Evolutionary conservation across 2,888 invertebrate species (phyloP), one percentile per base, ranked within the genome.

Genomic region (Neocrepidodera transversa): DNA sequence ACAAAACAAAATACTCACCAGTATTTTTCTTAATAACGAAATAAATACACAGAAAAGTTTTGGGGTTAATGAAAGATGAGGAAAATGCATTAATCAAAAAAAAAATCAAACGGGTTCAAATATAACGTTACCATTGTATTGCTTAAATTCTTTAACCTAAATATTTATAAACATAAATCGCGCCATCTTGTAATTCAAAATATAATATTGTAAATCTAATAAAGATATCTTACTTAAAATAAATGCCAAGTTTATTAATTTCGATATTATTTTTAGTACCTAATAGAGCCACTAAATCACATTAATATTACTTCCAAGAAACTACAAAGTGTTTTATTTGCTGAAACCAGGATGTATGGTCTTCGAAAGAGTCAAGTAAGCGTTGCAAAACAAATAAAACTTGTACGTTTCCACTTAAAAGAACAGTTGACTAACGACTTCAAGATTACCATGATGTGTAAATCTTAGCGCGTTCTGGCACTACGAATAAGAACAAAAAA

Each of bases 401-500:
- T 32, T 38, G 38, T 38, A 38, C 40, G 18, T 30, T 42, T 51
- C 18, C 51, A 51, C 40, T 51, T 47, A 54, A 54, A 45, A 47
- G 45, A 54, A 54, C 54, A 54, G 36, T 54, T 47, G 45, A 54
- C 54, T 45, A 54, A 54, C 54, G 45, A 36, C 51, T 51, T 18
- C 51, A 18, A 28, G 30, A 51, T 40, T 51, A 40, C 45, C 45
- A 38, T 54, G 38, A 54, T 54, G 54, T 45, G 47, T 54, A 54
- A 54, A 54, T 45, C 54, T 45, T 26, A 6, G 54, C 32, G 54
- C 32, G 11, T 13, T 43, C 6, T 6, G 8, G 2, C 18, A 8
- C 10, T 14, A 13, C 43, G 13, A 53, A 43, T 17, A 52, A 23
- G 6, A 23, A 23, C 3, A 23, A 23, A 23, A 23, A n/a, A n/a